Percentiles rank a stretch among this genome's conserved stretches.
These are phyloP conservation scores for Hapalemur alaotrensis DNA, from an alignment of 2,797 vertebrate species.

Conservation along the genomic window DNA sequence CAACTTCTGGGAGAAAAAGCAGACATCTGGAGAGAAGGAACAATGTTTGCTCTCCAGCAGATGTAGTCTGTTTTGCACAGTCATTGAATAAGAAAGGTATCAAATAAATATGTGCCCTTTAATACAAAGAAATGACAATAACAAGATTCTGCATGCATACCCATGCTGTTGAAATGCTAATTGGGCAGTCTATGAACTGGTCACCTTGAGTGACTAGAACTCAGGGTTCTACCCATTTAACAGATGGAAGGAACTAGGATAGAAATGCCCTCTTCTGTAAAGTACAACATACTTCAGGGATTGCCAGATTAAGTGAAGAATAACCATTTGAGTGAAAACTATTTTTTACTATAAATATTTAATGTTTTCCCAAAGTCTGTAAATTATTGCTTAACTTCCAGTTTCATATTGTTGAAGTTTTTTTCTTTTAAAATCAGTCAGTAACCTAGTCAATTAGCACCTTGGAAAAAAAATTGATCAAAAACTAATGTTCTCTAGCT, in stretches of 20 bases:
- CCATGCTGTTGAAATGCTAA: background rate
- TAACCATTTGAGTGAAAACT: background rate
- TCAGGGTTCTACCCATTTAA: constrained; percentile 63
- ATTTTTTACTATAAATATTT: background rate
- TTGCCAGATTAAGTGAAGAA: background rate
- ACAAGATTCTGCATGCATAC: background rate
- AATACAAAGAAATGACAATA: constrained; percentile 53
- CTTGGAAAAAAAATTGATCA: background rate
- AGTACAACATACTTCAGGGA: background rate
- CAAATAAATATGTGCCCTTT: constrained; percentile 76
- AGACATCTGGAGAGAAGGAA: constrained; percentile 87
- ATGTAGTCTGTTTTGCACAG: constrained; percentile 82
- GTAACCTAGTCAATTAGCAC: background rate
- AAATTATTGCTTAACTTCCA: background rate
- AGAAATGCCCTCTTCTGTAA: background rate
- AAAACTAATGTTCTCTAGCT: background rate
- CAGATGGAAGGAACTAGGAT: background rate
- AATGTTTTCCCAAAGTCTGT: background rate
- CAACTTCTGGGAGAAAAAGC: constrained; percentile 89
- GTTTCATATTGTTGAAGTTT: background rate
- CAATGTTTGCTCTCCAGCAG: constrained; percentile 82
- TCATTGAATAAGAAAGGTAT: constrained; percentile 81
- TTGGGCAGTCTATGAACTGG: background rate
- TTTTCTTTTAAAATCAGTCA: background rate
- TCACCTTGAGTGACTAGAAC: background rate